Base-by-base conservation (phyloP, 1,140 invertebrate species). In the Anadara kagoshimensis region DNA sequence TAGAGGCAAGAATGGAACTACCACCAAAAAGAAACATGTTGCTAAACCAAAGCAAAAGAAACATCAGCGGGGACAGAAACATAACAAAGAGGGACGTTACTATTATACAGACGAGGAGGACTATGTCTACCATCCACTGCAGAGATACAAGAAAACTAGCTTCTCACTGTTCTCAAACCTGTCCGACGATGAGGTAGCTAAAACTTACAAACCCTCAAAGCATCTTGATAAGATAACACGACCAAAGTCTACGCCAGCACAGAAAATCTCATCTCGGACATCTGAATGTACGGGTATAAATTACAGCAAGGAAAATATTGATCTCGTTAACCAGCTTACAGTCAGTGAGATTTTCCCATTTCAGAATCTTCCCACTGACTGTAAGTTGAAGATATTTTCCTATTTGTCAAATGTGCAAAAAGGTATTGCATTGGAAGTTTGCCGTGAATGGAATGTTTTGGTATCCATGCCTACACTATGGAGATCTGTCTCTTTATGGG, bases 351-450 rank as follows among this genome's bases (percentile, higher is more conserved):
- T 53, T 18, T 86, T 88, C 66, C 83, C 83, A 29, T 86, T 88
- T 67, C 65, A 81, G 18, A 59, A 66, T n/a, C 67, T 89, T 16
- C 86, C 87, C 12, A 65, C 75, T 45, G 80, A 84, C 43, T 86
- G 83, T 64, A 81, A 86, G 74, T 61, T 87, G 14, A 86, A 84
- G 54, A 75, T 89, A 29, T 89, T 88, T 61, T 75, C 80, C 7
- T 87, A 79, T 45, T 68, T 89, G 14, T 73, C 59, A 20, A 74
- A 80, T n/a, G 62, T 76, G 47, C 82, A 87, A 24, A 84, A 87
- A 64, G 87, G 85, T 10, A 58, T 62, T 41, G 47, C 68, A 44
- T 70, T 81, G 20, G 57, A 65, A 26, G 83, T 89, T 0, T 88
- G 86, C 70, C 58, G 68, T 22, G 59, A 82, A 11, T 89, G 87